Percentiles rank a stretch among this genome's conserved stretches.
phyloP scores from a whole-genome alignment of 2,797 vertebrate species.

The Bryconaethiops microstoma region DNA sequence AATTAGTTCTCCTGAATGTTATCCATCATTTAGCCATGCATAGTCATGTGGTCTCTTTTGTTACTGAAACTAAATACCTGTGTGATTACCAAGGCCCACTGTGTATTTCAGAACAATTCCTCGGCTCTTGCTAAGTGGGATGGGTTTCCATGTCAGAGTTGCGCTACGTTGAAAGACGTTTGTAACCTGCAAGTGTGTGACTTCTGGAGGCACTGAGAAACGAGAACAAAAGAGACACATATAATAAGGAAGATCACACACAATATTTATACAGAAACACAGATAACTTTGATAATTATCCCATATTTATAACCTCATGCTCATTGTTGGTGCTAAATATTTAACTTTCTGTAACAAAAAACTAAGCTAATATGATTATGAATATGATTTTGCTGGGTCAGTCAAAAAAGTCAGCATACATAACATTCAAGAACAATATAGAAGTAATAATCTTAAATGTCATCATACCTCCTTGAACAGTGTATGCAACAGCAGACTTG shows the following conservation, averaged over 20 bases:
- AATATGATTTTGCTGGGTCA: background rate
- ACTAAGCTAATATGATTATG: background rate
- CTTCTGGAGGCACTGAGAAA: constrained; percentile 65
- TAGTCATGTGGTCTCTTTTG: background rate
- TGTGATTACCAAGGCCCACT: constrained; percentile 58
- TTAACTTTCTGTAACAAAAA: background rate
- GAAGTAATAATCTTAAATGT: background rate
- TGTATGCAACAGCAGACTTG: constrained; percentile 62
- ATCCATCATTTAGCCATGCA: background rate
- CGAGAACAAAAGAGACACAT: background rate
- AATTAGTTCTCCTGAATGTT: background rate
- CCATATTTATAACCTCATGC: background rate
- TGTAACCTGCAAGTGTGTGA: constrained; percentile 57
- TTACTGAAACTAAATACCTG: constrained; percentile 54
- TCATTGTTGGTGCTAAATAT: background rate
- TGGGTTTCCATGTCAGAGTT: constrained; percentile 68
- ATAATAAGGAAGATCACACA: background rate
- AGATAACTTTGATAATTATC: background rate
- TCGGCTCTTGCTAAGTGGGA: constrained; percentile 56
- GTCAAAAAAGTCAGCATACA: background rate
- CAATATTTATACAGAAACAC: background rate
- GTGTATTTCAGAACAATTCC: constrained; percentile 68
- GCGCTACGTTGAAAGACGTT: constrained; percentile 51
- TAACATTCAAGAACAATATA: background rate
- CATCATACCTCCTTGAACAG: constrained; percentile 66